A percentile compares a stretch with the other conserved stretches of the same genome.
phyloP scores from a whole-genome alignment of 2,113 vertebrate species.

The Capreolus pygargus region DNA sequence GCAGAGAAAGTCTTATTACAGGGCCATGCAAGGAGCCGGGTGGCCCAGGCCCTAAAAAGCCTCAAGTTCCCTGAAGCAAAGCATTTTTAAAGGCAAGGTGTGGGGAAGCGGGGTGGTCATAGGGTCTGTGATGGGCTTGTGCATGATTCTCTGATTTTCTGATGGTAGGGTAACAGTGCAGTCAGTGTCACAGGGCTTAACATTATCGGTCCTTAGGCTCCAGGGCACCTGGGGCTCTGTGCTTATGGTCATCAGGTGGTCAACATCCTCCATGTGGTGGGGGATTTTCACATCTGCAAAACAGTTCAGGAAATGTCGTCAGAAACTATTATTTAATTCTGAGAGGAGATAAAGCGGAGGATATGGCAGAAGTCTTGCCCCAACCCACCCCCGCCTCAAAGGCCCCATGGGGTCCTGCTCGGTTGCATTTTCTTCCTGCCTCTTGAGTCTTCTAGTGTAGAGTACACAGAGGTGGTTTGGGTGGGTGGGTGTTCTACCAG shows the following conservation, averaged over 20 bases:
- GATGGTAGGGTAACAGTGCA: not conserved
- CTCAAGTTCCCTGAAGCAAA: not conserved
- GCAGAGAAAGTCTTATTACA: not conserved
- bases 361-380: not conserved
- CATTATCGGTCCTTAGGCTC: not conserved
- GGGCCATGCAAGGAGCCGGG: not conserved
- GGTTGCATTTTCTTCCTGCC: not conserved
- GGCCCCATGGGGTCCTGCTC: not conserved
- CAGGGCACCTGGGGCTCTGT: not conserved
- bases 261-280: not conserved
- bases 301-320: not conserved
- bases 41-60: not conserved
- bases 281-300: not conserved
- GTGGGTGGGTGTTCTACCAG: rapidly evolving
- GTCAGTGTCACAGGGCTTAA: not conserved
- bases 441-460: not conserved
- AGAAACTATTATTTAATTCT: not conserved
- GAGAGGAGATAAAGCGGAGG: not conserved
- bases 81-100: not conserved
- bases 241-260: not conserved
- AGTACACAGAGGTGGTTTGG: not conserved
- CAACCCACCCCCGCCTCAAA: rapidly evolving
- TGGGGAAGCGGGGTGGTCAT: not conserved
- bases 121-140: not conserved
- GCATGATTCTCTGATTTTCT: not conserved